Base-by-base conservation (phyloP, 2,888 invertebrate species). In the Deladenus siricidicola region DNA sequence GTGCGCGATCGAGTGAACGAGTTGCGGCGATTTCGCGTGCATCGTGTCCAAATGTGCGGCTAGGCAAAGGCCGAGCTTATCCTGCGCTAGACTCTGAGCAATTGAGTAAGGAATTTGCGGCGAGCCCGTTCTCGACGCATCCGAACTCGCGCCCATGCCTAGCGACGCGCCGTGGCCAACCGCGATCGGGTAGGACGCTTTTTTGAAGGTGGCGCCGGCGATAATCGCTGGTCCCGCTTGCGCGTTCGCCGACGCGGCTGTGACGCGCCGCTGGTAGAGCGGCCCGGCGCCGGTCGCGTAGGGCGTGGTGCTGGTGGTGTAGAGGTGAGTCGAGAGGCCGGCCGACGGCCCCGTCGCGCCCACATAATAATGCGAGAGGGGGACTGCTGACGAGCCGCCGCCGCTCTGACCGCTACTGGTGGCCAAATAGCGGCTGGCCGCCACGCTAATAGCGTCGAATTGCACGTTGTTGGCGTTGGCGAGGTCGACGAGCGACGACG, bases 181-280 rank as follows among this genome's bases (percentile, higher is more conserved):
- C n/a, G n/a, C n/a, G n/a, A n/a, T n/a, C n/a, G n/a, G n/a, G n/a
- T n/a, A n/a, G n/a, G n/a, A n/a, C n/a, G n/a, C 60, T 2, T 62
- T 56, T 42, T 70, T 63, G 50, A 66, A 74, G 2, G 73, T 62
- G 23, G 73, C 75, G n/a, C 75, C 75, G 28, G 73, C 69, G 19
- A 75, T 34, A n/a, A 75, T 73, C 1, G 71, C 68, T 28, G 75
- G 73, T 54, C 71, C 70, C 44, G 64, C 52, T 45, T n/a, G n/a
- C n/a, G n/a, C n/a, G n/a, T n/a, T n/a, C n/a, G n/a, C n/a, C n/a
- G n/a, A n/a, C n/a, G n/a, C n/a, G n/a, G n/a, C n/a, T n/a, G n/a
- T 39, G 6, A 34, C 21, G 8, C 23, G 28, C 14, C 42, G 45
- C 57, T 19, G 19, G 24, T 57, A 26, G 58, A 28, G 14, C 45